Evolutionary conservation across 2,113 vertebrate species (phyloP).

Genomic region (Nyctereutes procyonoides): DNA sequence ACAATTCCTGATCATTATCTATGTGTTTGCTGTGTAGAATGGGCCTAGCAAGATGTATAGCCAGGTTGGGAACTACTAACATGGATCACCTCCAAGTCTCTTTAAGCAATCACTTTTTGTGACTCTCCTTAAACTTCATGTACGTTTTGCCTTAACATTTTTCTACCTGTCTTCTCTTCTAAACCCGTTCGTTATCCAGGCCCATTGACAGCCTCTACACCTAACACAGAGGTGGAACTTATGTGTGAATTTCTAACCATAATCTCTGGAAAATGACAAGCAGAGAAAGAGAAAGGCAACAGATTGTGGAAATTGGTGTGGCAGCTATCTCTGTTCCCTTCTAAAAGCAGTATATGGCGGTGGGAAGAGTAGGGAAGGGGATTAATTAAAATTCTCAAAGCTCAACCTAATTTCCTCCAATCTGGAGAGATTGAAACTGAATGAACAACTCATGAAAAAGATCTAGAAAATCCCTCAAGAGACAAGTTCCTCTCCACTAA

Average conservation of each 20-base stretch:
- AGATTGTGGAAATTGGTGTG: background rate
- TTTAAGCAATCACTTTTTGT: background rate
- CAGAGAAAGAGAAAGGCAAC: background rate
- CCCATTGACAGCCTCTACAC: background rate
- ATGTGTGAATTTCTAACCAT: background rate
- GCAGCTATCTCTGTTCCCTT: background rate
- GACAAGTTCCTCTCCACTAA: background rate
- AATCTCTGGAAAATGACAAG: background rate
- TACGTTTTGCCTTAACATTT: background rate
- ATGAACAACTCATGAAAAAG: background rate
- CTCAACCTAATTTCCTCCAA: background rate
- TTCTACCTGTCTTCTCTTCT: background rate
- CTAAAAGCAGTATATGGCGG: background rate
- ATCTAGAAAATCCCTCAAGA: background rate
- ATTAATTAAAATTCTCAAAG: slow-evolving; percentile 15
- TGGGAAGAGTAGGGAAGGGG: background rate
- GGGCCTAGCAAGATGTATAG: background rate
- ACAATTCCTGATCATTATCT: background rate
- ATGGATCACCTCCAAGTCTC: background rate
- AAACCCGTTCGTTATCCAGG: slow-evolving; percentile 4
- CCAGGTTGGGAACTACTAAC: background rate
- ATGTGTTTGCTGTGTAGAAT: background rate
- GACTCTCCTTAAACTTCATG: background rate
- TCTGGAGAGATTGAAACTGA: slow-evolving; percentile 14
- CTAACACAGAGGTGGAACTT: background rate